Evolutionary conservation across 2,797 vertebrate genomes (phyloP).

Genomic region (Leptatherina wallacei): DNA sequence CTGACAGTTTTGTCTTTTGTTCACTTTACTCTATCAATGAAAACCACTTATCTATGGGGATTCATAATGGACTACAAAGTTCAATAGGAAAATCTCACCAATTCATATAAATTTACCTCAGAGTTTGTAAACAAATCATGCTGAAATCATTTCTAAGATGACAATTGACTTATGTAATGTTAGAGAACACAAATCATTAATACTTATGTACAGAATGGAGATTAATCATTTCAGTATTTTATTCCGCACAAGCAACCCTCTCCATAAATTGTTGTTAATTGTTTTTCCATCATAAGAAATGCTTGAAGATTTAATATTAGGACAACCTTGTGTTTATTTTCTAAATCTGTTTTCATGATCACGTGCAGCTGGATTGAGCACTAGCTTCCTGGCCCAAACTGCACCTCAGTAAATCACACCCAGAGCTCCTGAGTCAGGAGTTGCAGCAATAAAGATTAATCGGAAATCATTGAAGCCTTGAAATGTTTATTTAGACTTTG

Average conservation of each 20-base stretch:
- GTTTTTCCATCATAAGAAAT: no score
- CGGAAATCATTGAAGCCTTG: conserved; percentile 58
- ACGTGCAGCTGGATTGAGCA: conserved; percentile 39
- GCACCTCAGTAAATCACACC: conserved; percentile 59
- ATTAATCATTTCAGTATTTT: neutral
- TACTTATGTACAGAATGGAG: neutral
- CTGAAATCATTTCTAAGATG: conserved; percentile 1
- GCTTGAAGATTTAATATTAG: conserved; percentile 3
- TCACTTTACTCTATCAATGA: conserved; percentile 48
- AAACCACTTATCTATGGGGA: conserved; percentile 38
- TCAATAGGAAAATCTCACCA: conserved; percentile 24
- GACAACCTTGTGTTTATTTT: conserved; percentile 35
- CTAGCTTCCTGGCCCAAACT: conserved; percentile 25
- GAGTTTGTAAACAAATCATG: conserved; percentile 6
- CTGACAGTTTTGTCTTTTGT: conserved; percentile 69
- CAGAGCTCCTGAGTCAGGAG: conserved; percentile 54
- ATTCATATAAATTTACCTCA: conserved; percentile 7
- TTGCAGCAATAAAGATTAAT: conserved; percentile 49
- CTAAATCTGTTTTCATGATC: conserved; percentile 38
- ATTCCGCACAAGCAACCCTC: neutral
- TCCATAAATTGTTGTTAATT: neutral
- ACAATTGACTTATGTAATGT: neutral
- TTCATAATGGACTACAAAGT: conserved; percentile 30
- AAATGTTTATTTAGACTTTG: conserved; percentile 46
- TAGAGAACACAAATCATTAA: neutral